Conservation (phyloP, 2,113 vertebrate species). For the Trematocara variabile region DNA sequence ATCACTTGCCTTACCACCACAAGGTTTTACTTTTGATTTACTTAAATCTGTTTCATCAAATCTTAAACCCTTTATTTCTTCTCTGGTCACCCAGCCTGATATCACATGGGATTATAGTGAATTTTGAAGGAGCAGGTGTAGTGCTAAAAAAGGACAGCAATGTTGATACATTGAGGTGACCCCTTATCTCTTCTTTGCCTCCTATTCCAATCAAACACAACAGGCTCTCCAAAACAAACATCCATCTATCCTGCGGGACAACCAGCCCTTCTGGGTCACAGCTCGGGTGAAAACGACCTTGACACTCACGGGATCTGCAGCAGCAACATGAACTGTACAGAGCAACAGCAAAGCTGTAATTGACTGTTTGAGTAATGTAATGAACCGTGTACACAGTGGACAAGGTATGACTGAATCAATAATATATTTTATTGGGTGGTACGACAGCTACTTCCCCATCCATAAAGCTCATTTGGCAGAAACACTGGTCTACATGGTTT, state of each 20-base stretch:
- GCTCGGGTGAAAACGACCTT: slow-evolving; percentile 37
- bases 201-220: slow-evolving; percentile 49
- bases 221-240: slow-evolving; percentile 57
- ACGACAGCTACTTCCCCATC: background rate
- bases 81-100: background rate
- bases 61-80: background rate
- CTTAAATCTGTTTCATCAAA: background rate
- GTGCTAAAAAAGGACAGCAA: background rate
- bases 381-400: background rate
- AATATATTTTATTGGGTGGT: slow-evolving; percentile 2
- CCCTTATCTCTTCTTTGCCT: slow-evolving; percentile 38
- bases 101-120: background rate
- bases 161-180: background rate
- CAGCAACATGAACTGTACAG: slow-evolving; percentile 36
- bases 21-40: slow-evolving; percentile 10
- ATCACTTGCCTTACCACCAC: background rate
- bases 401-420: slow-evolving; percentile 37
- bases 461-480: slow-evolving; percentile 7
- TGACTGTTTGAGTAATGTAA: slow-evolving; percentile 35
- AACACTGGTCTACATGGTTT: background rate
- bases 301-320: slow-evolving; percentile 13
- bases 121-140: background rate
- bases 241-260: slow-evolving; percentile 21
- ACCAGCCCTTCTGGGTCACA: slow-evolving; percentile 37
- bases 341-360: slow-evolving; percentile 16